Base-by-base conservation (phyloP, 2,888 invertebrate species). In the Eupithecia vulgata region DNA sequence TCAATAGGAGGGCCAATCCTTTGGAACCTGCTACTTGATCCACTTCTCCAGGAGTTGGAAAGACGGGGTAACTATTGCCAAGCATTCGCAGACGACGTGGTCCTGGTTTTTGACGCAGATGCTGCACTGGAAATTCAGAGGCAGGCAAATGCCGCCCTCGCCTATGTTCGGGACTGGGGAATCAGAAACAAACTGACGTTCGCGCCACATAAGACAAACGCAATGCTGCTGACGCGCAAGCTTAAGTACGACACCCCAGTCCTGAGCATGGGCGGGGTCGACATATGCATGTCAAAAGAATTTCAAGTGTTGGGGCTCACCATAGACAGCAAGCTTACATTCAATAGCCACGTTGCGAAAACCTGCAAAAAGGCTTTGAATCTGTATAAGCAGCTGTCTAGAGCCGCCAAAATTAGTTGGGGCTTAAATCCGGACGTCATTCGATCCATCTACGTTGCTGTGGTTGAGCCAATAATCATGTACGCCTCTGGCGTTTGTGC, bases 21-120 rank as follows among this genome's bases (percentile, higher is more conserved):
- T 0, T 79, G 79, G 80, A 81, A 79, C 61, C 42, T 81, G 0
- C 61, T 79, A 0, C 67, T 80, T 12, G 78, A 80, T 57, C 75
- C 77, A 1, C 72, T 77, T 12, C 57, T 68, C 0, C 12, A 42
- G 15, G 42, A 42, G 12, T 57, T 74, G 10, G 65, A 68, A 12
- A 17, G 30, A 17, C 52, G 34, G 0, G 65, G 64, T 0, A 30
- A 67, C 2, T 71, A 76, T 48, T 70, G 71, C 8, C 76, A 80
- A 15, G 78, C 78, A 0, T 78, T 72, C n/a, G 77, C 77, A 1
- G 76, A 76, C n/a, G 67, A 68, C 15, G 37, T 75, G 0, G 68
- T 77, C 0, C 25, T 79, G 8, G 62, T 76, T 0, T 62, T 79
- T 13, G 72, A 74, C 5, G 77, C 74, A 0, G 35, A 73, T 3